Percentiles rank a stretch among this genome's conserved stretches.
Conservation (phyloP, 1,140 invertebrate species). For the Saxidomus purpurata region DNA sequence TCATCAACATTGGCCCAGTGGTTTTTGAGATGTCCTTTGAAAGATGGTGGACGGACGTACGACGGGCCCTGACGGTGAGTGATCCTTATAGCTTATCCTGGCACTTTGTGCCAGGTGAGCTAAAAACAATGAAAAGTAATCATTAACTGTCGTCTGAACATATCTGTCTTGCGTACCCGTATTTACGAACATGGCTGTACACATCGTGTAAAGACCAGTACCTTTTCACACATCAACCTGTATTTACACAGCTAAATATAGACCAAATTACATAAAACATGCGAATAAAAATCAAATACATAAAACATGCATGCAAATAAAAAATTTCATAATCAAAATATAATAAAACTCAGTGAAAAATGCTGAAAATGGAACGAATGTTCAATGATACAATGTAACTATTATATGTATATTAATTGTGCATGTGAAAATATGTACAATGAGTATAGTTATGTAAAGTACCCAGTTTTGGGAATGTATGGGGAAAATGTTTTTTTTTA, state of each 20-base stretch:
- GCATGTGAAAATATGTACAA: too few relatives aligned
- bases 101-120: too few relatives aligned
- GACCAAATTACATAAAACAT: background rate
- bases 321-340: too few relatives aligned
- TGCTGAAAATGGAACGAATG: too few relatives aligned
- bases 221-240: background rate
- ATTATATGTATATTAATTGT: too few relatives aligned
- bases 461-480: background rate
- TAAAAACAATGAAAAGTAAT: background rate
- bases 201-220: background rate
- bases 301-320: background rate
- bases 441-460: too few relatives aligned
- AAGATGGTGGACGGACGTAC: too few relatives aligned
- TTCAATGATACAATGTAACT: too few relatives aligned
- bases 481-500: background rate
- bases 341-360: background rate
- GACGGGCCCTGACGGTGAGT: too few relatives aligned
- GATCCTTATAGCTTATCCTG: too few relatives aligned
- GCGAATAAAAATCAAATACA: background rate
- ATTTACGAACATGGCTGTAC: constrained; percentile 20
- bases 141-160: background rate
- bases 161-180: constrained; percentile 16
- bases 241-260: background rate
- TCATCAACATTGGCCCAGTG: too few relatives aligned
- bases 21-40: too few relatives aligned